Evolutionary conservation across 2,113 vertebrate genomes (phyloP), one percentile per base, ranked within the genome.

Genomic region (Spea bombifrons): DNA sequence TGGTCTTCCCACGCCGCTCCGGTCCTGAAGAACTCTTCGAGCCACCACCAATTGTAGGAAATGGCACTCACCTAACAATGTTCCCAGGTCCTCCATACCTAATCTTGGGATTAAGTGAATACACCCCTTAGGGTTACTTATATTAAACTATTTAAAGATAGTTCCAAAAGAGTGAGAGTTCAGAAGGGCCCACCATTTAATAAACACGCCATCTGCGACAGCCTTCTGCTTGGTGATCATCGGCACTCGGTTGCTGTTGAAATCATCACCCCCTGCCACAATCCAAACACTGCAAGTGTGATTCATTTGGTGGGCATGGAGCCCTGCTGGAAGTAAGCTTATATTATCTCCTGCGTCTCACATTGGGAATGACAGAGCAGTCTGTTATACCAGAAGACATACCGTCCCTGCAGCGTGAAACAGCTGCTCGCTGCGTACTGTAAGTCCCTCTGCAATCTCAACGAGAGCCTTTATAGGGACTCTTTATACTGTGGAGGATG

Each of bases 361-460:
- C 75, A 76, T 63, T 49, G 75, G 61, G 75, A 30, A 70, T 76
- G 75, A 76, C 75, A 76, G 75, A 48, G 53, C 75, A 63, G 44
- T 76, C 75, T 76, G 75, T 74, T 74, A 47, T 48, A 64, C 45
- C 72, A 64, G n/a, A 49, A 49, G 59, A 74, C 72, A 46, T 64
- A 49, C 72, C 64, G 72, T 76, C 70, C 66, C 75, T 53, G 49
- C 49, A 5, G 64, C 13, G 49, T 8, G 66, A 46, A 59, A 9
- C 75, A 76, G 75, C 66, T 76, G 75, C 75, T 63, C 13, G 50
- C 4, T 12, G 49, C 49, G 10, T 17, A 46, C 50, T 15, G 30
- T 43, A 0, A 44, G 16, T 43, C 46, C 65, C 64, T 46, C 30
- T 46, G 49, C 65, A 76, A 69, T 76, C 43, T 69, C 48, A 66